Base-by-base conservation (phyloP, 53 echinoderm and acorn worm genomes). In the Holothuria leucospilota region DNA sequence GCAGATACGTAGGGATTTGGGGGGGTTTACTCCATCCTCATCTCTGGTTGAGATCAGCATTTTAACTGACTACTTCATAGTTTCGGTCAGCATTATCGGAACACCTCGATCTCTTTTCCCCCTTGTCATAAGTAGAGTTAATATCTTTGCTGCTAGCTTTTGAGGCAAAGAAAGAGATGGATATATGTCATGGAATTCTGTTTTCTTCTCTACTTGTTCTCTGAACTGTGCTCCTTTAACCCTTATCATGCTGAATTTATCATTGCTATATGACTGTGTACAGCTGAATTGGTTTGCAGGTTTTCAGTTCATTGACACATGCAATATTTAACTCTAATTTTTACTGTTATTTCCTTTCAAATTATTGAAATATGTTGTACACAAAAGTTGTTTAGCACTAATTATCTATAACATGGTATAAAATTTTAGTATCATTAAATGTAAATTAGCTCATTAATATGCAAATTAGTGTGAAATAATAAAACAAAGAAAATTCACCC, bases 1-100 rank as follows among this genome's bases (percentile, higher is more conserved):
- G 88, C 81, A 88, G 81, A 88, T 20, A 81, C 40, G 13, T 88
- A 81, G 18, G 88, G 82, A 67, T 88, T 88, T 59, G n/a, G 81
- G 56, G 13, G 68, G 68, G 20, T 88, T 29, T 29, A 81, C 81
- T 39, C 62, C 74, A 75, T 78, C 27, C 77, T 75, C 16, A 78
- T 66, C 25, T 69, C 90, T 79, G 85, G 78, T 46, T 86, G 28
- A 38, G 67, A 73, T 62, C 51, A 86, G 78, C 16, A 86, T 29
- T 59, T 86, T 41, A 62, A 86, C 49, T 25, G 62, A 77, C 41
- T 77, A 63, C 64, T 39, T 60, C 78, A 86, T 86, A n/a, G 38
- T 18, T 28, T 40, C 67, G 26, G 84, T 84, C 20, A 84, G 41
- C 30, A 84, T 15, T 5, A 66, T 49, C 14, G 84, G 84, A 13